Conservation (phyloP, 1,140 invertebrate genomes). For the Latrodectus geometricus region DNA sequence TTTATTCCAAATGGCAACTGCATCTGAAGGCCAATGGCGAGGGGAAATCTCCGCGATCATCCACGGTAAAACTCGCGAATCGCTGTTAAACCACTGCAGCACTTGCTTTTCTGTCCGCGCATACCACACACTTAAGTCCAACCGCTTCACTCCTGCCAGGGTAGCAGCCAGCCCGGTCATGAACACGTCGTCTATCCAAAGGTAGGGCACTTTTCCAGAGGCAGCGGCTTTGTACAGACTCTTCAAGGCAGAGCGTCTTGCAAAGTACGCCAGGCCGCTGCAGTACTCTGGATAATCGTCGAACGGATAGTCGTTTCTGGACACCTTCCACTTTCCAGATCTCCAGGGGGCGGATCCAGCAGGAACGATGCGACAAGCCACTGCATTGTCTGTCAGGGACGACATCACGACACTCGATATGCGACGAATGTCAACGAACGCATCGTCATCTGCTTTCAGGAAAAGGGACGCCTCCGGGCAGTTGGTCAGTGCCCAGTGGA, state of each 20-base stretch:
- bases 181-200: constrained; percentile 74
- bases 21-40: constrained; percentile 26
- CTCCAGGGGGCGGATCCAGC: constrained; percentile 52
- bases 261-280: constrained; percentile 63
- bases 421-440: constrained; percentile 77
- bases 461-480: constrained; percentile 78
- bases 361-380: constrained; percentile 62
- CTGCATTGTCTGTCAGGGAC: constrained; percentile 5
- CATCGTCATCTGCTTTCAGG: constrained; percentile 90
- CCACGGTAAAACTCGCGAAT: constrained; percentile 7
- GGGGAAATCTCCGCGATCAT: constrained; percentile 39
- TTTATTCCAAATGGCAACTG: constrained; percentile 5
- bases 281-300: constrained; percentile 63
- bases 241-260: constrained; percentile 21
- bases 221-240: constrained; percentile 35
- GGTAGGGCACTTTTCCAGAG: background rate
- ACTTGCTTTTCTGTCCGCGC: constrained; percentile 12
- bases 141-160: background rate
- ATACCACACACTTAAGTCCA: constrained; percentile 43
- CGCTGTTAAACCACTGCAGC: constrained; percentile 20
- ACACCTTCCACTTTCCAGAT: constrained; percentile 61
- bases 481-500: constrained; percentile 78
- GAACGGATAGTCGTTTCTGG: constrained; percentile 54
- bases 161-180: constrained; percentile 71
- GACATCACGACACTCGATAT: constrained; percentile 12